Evolutionary conservation across 1,140 invertebrate genomes (phyloP).

Genomic region (Sitodiplosis mosellana): DNA sequence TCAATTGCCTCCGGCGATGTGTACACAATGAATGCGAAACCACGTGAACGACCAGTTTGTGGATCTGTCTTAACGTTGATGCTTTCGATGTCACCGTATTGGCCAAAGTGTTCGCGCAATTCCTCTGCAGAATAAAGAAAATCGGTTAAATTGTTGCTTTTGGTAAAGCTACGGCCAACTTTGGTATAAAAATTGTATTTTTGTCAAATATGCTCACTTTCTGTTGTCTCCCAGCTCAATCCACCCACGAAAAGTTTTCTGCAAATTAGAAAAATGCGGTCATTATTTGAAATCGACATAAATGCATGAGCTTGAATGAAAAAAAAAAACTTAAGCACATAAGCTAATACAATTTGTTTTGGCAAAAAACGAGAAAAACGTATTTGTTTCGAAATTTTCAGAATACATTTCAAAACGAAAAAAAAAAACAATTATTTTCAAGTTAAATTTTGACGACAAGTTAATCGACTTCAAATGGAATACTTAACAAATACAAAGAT

Average conservation of each 20-base stretch:
- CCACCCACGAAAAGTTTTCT: slow-evolving; percentile 97
- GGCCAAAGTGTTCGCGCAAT: slow-evolving; percentile 73
- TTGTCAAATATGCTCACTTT: slow-evolving; percentile 57
- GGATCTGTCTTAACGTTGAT: slow-evolving; percentile 89
- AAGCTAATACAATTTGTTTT: slow-evolving; percentile 5
- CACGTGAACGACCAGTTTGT: slow-evolving; percentile 71
- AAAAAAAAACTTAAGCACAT: slow-evolving; percentile 6
- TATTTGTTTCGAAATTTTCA: slow-evolving; percentile 12
- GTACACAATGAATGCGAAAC: slow-evolving; percentile 92
- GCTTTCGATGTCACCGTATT: slow-evolving; percentile 81
- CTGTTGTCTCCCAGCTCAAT: slow-evolving; percentile 91
- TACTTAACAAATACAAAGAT: background rate
- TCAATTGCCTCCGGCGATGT: slow-evolving; percentile 72
- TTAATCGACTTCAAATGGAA: no score
- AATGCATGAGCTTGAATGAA: slow-evolving; percentile 1
- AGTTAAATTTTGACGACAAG: background rate
- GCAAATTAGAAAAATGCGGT: slow-evolving; percentile 34
- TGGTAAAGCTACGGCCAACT: background rate
- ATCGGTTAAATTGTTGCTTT: no score
- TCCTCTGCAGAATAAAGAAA: slow-evolving; percentile 56
- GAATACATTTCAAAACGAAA: slow-evolving; percentile 1
- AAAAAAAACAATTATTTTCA: background rate
- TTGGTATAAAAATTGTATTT: slow-evolving; percentile 1
- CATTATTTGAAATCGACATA: slow-evolving; percentile 1
- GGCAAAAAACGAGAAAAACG: slow-evolving; percentile 8